phyloP scores from a whole-genome alignment of 2,113 vertebrate species.

The Brachyhypopomus gauderio region DNA sequence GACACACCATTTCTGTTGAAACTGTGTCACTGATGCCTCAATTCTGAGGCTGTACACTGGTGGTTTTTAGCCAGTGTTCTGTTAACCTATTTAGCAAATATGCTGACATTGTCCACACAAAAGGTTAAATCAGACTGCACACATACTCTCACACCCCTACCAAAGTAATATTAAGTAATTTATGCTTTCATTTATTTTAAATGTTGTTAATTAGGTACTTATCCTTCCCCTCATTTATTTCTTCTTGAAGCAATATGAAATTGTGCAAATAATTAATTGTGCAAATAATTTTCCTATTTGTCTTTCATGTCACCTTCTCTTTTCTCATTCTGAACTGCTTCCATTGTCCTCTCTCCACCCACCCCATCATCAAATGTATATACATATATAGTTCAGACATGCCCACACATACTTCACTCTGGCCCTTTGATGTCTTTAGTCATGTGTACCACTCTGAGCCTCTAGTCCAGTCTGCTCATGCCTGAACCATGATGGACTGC shows the following conservation, averaged over 20 bases:
- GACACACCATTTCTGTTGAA: background rate
- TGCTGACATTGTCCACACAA: background rate
- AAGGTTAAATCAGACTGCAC: background rate
- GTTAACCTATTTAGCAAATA: background rate
- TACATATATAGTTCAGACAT: background rate
- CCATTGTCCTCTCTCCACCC: background rate
- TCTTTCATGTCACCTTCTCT: background rate
- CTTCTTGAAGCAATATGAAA: background rate
- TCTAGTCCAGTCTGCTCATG: background rate
- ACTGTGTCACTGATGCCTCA: background rate
- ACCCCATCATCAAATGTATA: background rate
- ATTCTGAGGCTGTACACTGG: background rate
- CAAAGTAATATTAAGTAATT: background rate
- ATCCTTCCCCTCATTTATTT: conserved; percentile 6
- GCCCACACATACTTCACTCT: background rate
- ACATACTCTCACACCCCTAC: background rate
- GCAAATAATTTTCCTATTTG: background rate
- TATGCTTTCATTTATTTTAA: too few relatives aligned
- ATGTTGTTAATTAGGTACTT: background rate
- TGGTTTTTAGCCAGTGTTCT: background rate
- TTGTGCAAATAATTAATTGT: background rate
- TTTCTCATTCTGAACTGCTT: background rate
- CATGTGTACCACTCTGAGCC: conserved; percentile 1
- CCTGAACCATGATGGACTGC: background rate
- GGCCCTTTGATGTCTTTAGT: background rate